Evolutionary conservation across 1,140 invertebrate species (phyloP).

Genomic region (Aphaenogaster rudis): DNA sequence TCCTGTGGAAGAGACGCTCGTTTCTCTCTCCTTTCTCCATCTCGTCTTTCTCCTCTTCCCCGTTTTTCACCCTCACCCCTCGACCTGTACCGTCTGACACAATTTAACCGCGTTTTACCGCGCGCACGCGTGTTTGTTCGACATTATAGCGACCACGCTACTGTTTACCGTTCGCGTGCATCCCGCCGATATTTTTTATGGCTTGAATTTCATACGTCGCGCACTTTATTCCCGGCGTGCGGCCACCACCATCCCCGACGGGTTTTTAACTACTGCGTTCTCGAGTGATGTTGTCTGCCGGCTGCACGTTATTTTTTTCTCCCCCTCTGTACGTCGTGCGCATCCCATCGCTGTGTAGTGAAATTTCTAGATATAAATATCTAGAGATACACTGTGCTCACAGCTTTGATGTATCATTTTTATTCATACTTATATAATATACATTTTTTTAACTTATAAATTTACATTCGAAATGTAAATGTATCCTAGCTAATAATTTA

Average conservation of each 20-base stretch:
- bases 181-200: constrained; percentile 67
- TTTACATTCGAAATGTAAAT: neutral
- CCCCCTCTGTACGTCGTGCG: neutral
- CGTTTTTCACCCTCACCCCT: neutral
- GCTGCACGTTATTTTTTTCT: constrained; percentile 42
- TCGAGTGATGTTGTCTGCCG: constrained; percentile 38
- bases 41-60: neutral
- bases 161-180: constrained; percentile 66
- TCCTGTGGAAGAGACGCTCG: constrained; percentile 25
- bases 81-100: constrained; percentile 28
- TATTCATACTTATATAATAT: neutral
- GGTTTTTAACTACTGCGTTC: constrained; percentile 51
- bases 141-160: constrained; percentile 64
- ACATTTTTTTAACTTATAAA: neutral
- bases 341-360: neutral
- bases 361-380: constrained; percentile 20
- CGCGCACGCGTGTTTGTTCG: constrained; percentile 38
- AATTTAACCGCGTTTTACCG: constrained; percentile 60
- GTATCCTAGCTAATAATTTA: neutral
- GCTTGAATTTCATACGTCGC: constrained; percentile 57
- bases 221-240: constrained; percentile 12
- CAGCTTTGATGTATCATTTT: neutral
- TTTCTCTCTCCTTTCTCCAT: constrained; percentile 9
- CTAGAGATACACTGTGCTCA: neutral
- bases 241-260: neutral